Evolutionary conservation across 2,888 invertebrate genomes (phyloP).

Genomic region (Dolomedes plantarius): DNA sequence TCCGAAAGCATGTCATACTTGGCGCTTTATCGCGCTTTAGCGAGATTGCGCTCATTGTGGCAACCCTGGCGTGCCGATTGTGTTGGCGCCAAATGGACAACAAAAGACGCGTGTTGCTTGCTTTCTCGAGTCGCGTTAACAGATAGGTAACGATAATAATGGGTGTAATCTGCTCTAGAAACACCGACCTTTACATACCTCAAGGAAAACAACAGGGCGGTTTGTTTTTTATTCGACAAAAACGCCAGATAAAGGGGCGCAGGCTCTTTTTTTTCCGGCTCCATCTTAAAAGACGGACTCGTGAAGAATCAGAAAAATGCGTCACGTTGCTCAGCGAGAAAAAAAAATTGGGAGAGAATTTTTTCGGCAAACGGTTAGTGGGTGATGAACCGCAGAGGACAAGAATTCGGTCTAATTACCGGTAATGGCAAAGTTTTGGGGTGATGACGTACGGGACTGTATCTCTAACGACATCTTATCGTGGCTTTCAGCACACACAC

Average conservation of each 20-base stretch:
- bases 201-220: conserved; percentile 16
- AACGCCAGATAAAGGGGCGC: not conserved
- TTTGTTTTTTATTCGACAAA: conserved; percentile 15
- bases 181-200: conserved; percentile 33
- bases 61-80: conserved; percentile 29
- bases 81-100: conserved; percentile 45
- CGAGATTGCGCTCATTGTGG: not conserved
- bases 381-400: not conserved
- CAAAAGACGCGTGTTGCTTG: conserved; percentile 40
- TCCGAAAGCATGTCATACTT: not conserved
- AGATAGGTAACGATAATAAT: conserved; percentile 35
- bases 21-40: not conserved
- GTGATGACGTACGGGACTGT: not conserved
- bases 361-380: not conserved
- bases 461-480: not conserved
- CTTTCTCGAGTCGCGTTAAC: conserved; percentile 23
- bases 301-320: not conserved
- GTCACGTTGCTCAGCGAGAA: not conserved
- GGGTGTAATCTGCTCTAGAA: conserved; percentile 28
- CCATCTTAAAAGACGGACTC: not conserved
- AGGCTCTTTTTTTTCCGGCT: not conserved
- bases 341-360: not conserved
- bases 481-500: not conserved
- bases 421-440: not conserved
- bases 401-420: conserved; percentile 1